Evolutionary conservation across 2,888 invertebrate genomes (phyloP), one percentile per base, ranked within the genome.

Genomic region (Stictocephala bisonia): DNA sequence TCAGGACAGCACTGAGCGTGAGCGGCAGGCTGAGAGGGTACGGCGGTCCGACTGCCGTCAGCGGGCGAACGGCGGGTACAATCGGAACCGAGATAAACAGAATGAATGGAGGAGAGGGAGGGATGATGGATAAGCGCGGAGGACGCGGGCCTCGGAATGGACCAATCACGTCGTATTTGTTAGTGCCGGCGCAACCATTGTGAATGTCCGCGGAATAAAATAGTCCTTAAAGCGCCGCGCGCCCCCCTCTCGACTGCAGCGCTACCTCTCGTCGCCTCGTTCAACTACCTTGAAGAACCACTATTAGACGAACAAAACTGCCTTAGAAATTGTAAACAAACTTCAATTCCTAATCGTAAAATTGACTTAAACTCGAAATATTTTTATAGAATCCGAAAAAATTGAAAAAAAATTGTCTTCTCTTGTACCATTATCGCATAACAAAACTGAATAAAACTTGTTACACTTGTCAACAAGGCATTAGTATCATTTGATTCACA

Each of bases 151-250:
- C 80, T 79, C 73, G 70, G 75, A 82, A 75, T 81, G 80, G 79
- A 78, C 86, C 86, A 84, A 84, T 83, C 76, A 86, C 84, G 81
- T 66, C 79, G 84, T 83, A 83, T 81, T 84, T 76, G 66, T 70
- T 73, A 48, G 76, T 69, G 70, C 75, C 72, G 53, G 74, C 74
- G 60, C 68, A 53, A 58, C 72, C 71, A 70, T 70, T 24, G 56
- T 70, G 53, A 24, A 56, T 40, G 40, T 27, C 70, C 70, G 70
- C 70, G 51, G 70, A 40, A 41, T 56, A 40, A 70, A 70, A 41
- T 70, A 70, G 70, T 70, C 68, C 68, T 68, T 48, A 22, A 68
- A 27, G 53, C 60, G 44, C 20, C 60, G 27, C 50, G n/a, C 29
- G 51, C 64, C 50, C 31, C 40, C 64, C 44, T 18, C 50, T 15